Evolutionary conservation across 2,888 invertebrate species (phyloP).

Genomic region (Napeogenes sylphis): DNA sequence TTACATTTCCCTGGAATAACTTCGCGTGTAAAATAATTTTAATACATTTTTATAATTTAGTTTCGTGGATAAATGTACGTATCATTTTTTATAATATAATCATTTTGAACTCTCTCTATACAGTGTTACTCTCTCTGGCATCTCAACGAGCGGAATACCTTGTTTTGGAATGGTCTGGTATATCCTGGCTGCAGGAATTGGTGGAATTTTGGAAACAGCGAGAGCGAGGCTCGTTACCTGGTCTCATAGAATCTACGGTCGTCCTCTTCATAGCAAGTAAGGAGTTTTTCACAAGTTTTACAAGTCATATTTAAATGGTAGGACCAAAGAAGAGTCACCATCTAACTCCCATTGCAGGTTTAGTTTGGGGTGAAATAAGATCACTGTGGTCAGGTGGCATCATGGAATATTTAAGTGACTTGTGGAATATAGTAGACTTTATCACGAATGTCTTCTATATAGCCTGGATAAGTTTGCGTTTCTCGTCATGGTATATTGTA

Average conservation of each 20-base stretch:
- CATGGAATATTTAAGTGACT: conserved; percentile 93
- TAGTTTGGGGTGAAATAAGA: conserved; percentile 96
- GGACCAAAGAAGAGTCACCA: no score
- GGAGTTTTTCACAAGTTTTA: conserved; percentile 41
- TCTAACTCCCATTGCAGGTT: conserved; percentile 76
- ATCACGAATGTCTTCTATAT: conserved; percentile 97
- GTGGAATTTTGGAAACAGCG: conserved; percentile 86
- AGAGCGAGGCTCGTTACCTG: conserved; percentile 87
- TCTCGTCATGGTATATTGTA: conserved; percentile 91
- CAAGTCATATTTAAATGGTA: background rate
- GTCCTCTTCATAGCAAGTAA: conserved; percentile 92
- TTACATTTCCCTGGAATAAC: no score
- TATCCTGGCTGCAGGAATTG: conserved; percentile 85
- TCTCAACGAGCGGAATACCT: conserved; percentile 94
- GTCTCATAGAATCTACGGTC: conserved; percentile 88
- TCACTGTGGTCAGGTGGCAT: conserved; percentile 94
- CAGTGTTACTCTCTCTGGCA: conserved; percentile 94
- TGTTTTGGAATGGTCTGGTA: conserved; percentile 86
- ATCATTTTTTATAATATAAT: no score
- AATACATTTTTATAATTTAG: no score
- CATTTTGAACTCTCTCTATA: no score
- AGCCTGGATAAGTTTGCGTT: conserved; percentile 92
- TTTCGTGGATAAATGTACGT: no score
- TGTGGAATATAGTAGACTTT: conserved; percentile 99
- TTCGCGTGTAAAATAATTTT: no score